Evolutionary conservation across 2,797 vertebrate species (phyloP).

Genomic region (Remorina albescens): DNA sequence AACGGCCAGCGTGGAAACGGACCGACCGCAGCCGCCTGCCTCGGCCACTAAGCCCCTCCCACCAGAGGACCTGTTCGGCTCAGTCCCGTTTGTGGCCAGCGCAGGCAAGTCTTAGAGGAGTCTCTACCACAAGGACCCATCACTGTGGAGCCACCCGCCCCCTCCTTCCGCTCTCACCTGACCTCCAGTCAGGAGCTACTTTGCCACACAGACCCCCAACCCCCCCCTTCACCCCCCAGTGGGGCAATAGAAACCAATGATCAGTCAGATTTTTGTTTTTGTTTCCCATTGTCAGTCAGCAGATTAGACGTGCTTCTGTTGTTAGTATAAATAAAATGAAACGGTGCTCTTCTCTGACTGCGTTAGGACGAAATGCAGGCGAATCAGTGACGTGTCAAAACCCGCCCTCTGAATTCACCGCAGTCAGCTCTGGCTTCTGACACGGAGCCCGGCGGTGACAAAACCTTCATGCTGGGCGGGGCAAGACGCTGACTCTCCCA

Average conservation of each 20-base stretch:
- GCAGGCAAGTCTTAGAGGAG: conserved; percentile 96
- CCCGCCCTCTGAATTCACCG: neutral
- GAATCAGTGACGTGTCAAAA: neutral
- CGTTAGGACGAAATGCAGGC: neutral
- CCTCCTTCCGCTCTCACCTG: conserved; percentile 19
- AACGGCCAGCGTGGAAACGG: conserved; percentile 84
- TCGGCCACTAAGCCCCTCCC: conserved; percentile 80
- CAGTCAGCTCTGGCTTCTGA: conserved; percentile 17
- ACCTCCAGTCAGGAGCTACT: conserved; percentile 30
- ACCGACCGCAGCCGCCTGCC: conserved; percentile 30
- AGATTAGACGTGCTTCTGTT: conserved; percentile 17
- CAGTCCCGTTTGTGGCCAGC: conserved; percentile 94
- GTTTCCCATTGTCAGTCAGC: conserved; percentile 6
- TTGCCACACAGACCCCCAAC: conserved; percentile 24
- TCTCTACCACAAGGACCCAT: conserved; percentile 75
- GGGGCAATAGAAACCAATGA: conserved; percentile 38
- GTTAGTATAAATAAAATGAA: neutral
- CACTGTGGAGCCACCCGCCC: conserved; percentile 73
- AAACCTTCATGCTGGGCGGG: conserved; percentile 44
- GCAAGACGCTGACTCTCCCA: conserved; percentile 11
- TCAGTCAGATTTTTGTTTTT: conserved; percentile 19
- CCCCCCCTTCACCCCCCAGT: no score
- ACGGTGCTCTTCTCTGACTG: neutral
- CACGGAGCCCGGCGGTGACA: neutral
- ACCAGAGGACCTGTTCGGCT: conserved; percentile 96